Percentiles rank a stretch among this genome's conserved stretches.
Conservation (phyloP, 2,888 invertebrate genomes). For the Drosophila mettleri region DNA sequence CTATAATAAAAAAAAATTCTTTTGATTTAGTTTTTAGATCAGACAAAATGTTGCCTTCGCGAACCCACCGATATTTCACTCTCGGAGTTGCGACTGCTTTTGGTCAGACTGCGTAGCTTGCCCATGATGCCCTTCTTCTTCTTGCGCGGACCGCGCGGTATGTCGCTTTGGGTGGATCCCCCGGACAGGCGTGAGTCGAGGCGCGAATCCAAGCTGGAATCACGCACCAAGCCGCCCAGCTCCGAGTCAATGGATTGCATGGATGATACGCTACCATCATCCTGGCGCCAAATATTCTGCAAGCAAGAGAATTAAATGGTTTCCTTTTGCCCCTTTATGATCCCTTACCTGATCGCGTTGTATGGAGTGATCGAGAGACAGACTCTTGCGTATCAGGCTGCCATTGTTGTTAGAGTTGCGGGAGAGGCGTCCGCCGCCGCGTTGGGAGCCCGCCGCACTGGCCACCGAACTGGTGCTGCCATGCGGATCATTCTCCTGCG, state of each 20-base stretch:
- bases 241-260: slow-evolving; percentile 91
- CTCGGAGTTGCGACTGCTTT: slow-evolving; percentile 88
- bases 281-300: slow-evolving; percentile 92
- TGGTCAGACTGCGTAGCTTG: slow-evolving; percentile 93
- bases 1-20: slow-evolving; percentile 41
- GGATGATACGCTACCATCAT: slow-evolving; percentile 93
- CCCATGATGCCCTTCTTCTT: slow-evolving; percentile 93
- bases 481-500: slow-evolving; percentile 88
- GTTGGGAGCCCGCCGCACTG: slow-evolving; percentile 78
- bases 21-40: background rate
- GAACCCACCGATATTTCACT: slow-evolving; percentile 84
- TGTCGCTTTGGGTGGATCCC: slow-evolving; percentile 93
- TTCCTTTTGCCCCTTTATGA: too few species aligned
- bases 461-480: slow-evolving; percentile 83
- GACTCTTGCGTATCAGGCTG: slow-evolving; percentile 89
- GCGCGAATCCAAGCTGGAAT: slow-evolving; percentile 87
- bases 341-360: slow-evolving; percentile 85
- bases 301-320: slow-evolving; percentile 7
- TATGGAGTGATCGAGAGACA: slow-evolving; percentile 89
- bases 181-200: slow-evolving; percentile 93
- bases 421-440: slow-evolving; percentile 80
- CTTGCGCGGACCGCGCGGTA: slow-evolving; percentile 89
- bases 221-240: slow-evolving; percentile 89
- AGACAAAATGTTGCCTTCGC: too few species aligned
- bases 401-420: slow-evolving; percentile 85